These are phyloP conservation scores for Tragelaphus scriptus DNA, from an alignment of 2,113 vertebrate species.

Conservation along the genomic window DNA sequence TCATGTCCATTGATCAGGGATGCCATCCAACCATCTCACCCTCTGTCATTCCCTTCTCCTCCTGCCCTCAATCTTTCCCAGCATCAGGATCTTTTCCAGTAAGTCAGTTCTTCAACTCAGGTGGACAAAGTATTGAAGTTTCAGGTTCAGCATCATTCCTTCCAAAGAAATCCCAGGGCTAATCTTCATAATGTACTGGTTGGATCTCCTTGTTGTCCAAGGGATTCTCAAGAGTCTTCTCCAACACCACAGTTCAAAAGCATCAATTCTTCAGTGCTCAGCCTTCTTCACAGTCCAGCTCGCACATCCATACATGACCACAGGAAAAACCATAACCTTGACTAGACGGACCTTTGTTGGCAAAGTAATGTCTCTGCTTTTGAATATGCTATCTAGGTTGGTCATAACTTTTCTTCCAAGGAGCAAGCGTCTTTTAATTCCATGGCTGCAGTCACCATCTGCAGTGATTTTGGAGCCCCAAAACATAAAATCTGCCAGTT, in stretches of 20 bases:
- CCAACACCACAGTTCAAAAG: background rate
- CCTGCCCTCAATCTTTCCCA: background rate
- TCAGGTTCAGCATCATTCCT: background rate
- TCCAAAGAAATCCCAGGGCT: background rate
- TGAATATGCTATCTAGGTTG: background rate
- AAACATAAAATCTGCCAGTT: background rate
- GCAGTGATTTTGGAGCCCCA: background rate
- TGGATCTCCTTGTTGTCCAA: background rate
- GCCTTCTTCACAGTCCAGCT: background rate
- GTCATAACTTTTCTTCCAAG: background rate
- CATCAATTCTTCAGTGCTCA: background rate
- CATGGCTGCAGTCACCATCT: background rate
- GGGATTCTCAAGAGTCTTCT: background rate
- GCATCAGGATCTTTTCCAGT: background rate
- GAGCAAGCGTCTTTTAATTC: background rate
- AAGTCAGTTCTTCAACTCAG: background rate
- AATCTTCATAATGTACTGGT: background rate
- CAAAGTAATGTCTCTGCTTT: background rate
- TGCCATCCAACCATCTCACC: background rate
- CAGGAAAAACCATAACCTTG: background rate
- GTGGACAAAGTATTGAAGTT: background rate
- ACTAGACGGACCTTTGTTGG: background rate
- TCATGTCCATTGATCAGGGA: accelerated
- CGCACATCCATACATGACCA: background rate
- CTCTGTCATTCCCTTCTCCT: background rate